Evolutionary conservation across 2,797 vertebrate species (phyloP).

Genomic region (Acrossocheilus wenchowensis): DNA sequence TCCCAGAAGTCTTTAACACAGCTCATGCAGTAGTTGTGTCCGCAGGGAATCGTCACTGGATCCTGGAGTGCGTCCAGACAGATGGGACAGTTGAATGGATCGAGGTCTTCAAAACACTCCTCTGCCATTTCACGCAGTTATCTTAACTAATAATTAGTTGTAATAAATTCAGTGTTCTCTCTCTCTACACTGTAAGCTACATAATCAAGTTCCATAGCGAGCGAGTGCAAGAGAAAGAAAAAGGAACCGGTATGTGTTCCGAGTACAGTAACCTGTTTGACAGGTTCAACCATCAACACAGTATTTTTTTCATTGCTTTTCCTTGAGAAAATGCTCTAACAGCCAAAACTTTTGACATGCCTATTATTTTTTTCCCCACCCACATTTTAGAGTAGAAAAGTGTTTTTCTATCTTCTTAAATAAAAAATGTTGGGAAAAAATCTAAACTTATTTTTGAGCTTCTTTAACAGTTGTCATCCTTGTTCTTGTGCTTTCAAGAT

Average conservation of each 20-base stretch:
- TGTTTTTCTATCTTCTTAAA: neutral
- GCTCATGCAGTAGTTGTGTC: conserved; percentile 59
- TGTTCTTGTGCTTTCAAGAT: too few species aligned
- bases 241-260: neutral
- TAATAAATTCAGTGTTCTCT: neutral
- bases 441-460: neutral
- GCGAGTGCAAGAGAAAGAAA: neutral
- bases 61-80: conserved; percentile 51
- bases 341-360: neutral
- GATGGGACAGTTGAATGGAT: conserved; percentile 46
- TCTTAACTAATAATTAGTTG: neutral
- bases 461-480: neutral
- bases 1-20: conserved; percentile 58
- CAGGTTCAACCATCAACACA: conserved; percentile 32
- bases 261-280: conserved; percentile 40
- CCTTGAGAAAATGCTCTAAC: neutral
- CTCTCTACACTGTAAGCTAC: conserved; percentile 5
- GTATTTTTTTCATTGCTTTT: neutral
- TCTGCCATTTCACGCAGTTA: conserved; percentile 29
- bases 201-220: conserved; percentile 10
- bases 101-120: neutral
- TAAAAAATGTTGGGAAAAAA: neutral
- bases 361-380: neutral
- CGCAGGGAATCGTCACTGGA: conserved; percentile 57
- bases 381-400: neutral